A percentile compares a stretch with the other conserved stretches of the same genome.
phyloP scores from a whole-genome alignment of 2,888 invertebrate species.

The Meta bourneti region DNA sequence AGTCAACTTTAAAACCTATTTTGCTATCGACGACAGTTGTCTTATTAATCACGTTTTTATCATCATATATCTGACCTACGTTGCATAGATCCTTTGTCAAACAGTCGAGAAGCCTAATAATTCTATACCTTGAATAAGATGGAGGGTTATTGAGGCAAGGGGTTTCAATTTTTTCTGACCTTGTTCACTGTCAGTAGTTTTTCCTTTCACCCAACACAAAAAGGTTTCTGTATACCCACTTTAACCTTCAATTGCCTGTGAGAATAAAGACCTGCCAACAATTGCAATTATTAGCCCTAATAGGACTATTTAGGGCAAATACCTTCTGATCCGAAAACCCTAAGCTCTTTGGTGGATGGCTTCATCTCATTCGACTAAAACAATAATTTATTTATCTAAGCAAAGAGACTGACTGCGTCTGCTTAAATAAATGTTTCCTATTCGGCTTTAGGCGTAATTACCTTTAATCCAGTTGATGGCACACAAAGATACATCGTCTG shows the following conservation, averaged over 20 bases:
- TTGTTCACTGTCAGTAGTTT: too few relatives aligned
- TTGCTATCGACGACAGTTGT: too few relatives aligned
- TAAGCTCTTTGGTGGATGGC: background rate
- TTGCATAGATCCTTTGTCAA: too few relatives aligned
- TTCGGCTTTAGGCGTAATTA: constrained; percentile 4
- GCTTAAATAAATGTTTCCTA: background rate
- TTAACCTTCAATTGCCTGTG: background rate
- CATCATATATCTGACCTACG: too few relatives aligned
- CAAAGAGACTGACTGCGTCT: background rate
- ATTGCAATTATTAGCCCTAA: background rate
- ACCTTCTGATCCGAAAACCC: background rate
- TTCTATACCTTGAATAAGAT: too few relatives aligned
- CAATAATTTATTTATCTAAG: background rate
- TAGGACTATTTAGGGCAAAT: background rate
- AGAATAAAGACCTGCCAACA: background rate
- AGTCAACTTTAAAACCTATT: too few relatives aligned
- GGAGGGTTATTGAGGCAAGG: too few relatives aligned
- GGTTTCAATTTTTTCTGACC: too few relatives aligned
- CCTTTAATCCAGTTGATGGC: background rate
- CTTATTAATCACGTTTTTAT: too few relatives aligned
- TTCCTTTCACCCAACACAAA: too few relatives aligned
- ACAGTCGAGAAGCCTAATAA: too few relatives aligned
- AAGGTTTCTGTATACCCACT: too few relatives aligned
- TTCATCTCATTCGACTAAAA: background rate
- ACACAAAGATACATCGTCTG: background rate